These are phyloP conservation scores for Heliconius ethilla DNA, from an alignment of 2,888 invertebrate genomes.

Conservation along the genomic window DNA sequence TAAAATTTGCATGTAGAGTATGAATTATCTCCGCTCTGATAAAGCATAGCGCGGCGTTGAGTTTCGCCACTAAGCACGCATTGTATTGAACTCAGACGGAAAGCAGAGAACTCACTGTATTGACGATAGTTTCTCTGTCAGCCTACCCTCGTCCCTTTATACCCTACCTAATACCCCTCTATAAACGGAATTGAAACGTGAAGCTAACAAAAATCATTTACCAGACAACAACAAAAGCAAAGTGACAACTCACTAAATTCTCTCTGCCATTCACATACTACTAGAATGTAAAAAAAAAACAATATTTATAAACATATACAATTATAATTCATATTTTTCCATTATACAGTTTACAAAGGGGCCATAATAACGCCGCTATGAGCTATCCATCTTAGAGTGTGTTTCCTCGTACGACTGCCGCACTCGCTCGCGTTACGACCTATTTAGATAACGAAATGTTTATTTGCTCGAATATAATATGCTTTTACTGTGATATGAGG, in stretches of 20 bases:
- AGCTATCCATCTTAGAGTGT: conserved; percentile 41
- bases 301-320: background rate
- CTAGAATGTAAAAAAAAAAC: background rate
- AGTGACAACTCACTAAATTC: too few relatives aligned
- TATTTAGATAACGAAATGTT: conserved; percentile 48
- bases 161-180: too few relatives aligned
- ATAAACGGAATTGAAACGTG: too few relatives aligned
- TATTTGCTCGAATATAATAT: conserved; percentile 45
- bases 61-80: background rate
- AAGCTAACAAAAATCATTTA: too few relatives aligned
- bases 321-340: conserved; percentile 28
- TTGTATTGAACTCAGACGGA: too few relatives aligned
- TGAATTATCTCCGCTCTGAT: background rate
- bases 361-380: conserved; percentile 41
- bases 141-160: too few relatives aligned
- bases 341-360: conserved; percentile 35
- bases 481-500: conserved; percentile 35
- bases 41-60: background rate
- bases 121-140: too few relatives aligned
- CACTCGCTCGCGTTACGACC: conserved; percentile 45
- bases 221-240: too few relatives aligned
- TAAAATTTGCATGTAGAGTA: background rate
- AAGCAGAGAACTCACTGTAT: too few relatives aligned
- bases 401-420: conserved; percentile 42
- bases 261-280: background rate